These are phyloP conservation scores for Troides helena DNA, from an alignment of 2,888 invertebrate species.

Conservation along the genomic window DNA sequence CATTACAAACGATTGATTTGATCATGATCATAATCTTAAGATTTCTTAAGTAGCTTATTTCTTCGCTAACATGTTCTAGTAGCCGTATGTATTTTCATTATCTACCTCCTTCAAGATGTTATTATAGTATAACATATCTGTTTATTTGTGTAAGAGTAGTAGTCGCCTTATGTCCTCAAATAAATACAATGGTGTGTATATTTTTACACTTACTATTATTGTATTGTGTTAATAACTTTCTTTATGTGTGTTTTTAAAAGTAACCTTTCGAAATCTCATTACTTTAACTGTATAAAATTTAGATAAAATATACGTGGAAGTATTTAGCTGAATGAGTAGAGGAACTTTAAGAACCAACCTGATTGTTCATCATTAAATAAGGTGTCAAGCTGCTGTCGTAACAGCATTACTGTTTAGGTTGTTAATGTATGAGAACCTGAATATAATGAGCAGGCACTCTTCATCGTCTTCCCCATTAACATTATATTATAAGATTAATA, in stretches of 20 bases:
- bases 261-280: neutral
- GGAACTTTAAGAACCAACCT: too few species aligned
- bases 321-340: too few species aligned
- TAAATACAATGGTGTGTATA: neutral
- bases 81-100: neutral
- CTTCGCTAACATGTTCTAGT: constrained; percentile 2
- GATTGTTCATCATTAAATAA: too few species aligned
- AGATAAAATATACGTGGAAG: too few species aligned
- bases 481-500: too few species aligned
- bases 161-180: neutral
- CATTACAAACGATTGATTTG: constrained; percentile 12
- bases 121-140: constrained; percentile 4
- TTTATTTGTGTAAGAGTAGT: constrained; percentile 9
- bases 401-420: too few species aligned
- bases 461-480: too few species aligned
- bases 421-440: too few species aligned
- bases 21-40: constrained; percentile 16
- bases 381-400: too few species aligned
- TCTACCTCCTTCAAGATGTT: neutral
- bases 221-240: neutral
- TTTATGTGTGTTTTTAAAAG: neutral
- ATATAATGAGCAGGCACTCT: too few species aligned
- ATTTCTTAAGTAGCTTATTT: constrained; percentile 6
- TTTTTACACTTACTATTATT: neutral
- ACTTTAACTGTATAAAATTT: too few species aligned